Evolutionary conservation across 2,113 vertebrate genomes (phyloP).

Genomic region (Oreochromis aureus): DNA sequence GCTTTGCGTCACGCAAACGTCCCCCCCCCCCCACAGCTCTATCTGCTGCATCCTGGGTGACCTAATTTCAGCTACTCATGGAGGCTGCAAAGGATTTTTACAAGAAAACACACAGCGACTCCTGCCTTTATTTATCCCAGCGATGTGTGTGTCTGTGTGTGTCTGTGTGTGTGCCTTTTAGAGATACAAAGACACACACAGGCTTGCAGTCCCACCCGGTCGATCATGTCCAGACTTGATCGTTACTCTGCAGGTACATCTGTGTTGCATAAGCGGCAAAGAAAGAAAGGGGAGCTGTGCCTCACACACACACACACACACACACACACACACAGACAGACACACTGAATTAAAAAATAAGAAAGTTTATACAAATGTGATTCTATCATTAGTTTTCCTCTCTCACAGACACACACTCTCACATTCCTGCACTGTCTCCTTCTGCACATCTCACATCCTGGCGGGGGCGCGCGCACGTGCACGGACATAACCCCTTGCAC

Average conservation of each 20-base stretch:
- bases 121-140: neutral
- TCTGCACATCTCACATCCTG: neutral
- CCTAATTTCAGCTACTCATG: constrained; percentile 47
- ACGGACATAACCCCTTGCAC: neutral
- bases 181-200: neutral
- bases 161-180: neutral
- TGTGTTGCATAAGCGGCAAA: constrained; percentile 56
- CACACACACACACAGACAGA: neutral
- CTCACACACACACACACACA: neutral
- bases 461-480: neutral
- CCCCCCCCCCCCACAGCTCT: neutral
- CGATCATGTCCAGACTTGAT: constrained; percentile 57
- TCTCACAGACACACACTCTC: neutral
- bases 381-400: neutral
- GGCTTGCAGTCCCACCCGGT: constrained; percentile 20
- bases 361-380: neutral
- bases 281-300: neutral
- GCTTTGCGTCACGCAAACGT: constrained; percentile 26
- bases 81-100: neutral
- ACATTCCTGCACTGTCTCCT: constrained; percentile 36
- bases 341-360: neutral
- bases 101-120: neutral
- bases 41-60: constrained; percentile 39
- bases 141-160: neutral
- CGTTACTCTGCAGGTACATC: constrained; percentile 60